Percentiles rank a stretch among this genome's conserved stretches.
Conservation (phyloP, 2,888 invertebrate genomes). For the Lasioglossum morio region DNA sequence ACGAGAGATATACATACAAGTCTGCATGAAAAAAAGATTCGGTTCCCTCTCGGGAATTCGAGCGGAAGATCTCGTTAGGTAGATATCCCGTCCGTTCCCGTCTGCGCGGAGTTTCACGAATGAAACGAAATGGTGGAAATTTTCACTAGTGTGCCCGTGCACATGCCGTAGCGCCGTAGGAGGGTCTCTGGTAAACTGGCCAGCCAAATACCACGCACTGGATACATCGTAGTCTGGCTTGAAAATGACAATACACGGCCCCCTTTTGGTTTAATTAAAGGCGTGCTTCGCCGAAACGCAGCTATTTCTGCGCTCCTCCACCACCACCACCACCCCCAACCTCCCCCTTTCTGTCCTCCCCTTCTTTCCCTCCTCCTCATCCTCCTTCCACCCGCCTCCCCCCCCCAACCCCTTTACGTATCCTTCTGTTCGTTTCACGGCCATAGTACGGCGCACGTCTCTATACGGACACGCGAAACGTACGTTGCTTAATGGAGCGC, state of each 20-base stretch:
- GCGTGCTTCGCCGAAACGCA: slow-evolving; percentile 67
- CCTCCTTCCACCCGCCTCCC: no score
- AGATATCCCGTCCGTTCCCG: slow-evolving; percentile 44
- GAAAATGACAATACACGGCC: slow-evolving; percentile 72
- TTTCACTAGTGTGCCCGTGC: slow-evolving; percentile 60
- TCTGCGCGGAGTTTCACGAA: slow-evolving; percentile 60
- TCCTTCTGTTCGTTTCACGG: slow-evolving; percentile 55
- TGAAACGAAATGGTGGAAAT: slow-evolving; percentile 75
- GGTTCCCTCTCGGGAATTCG: slow-evolving; percentile 52
- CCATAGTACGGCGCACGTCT: slow-evolving; percentile 36
- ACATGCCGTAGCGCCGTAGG: slow-evolving; percentile 17
- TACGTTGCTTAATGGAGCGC: slow-evolving; percentile 72
- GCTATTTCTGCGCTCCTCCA: slow-evolving; percentile 54
- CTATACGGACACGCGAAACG: slow-evolving; percentile 49
- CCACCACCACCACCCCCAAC: background rate
- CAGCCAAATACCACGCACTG: slow-evolving; percentile 48
- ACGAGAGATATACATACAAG: background rate
- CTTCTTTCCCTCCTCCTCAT: background rate
- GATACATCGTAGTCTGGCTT: slow-evolving; percentile 53
- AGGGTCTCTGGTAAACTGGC: slow-evolving; percentile 58
- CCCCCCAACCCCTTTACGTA: slow-evolving; percentile 11
- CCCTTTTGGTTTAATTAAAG: slow-evolving; percentile 78
- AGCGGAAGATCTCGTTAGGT: slow-evolving; percentile 71
- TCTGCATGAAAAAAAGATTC: slow-evolving; percentile 27
- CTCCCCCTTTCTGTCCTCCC: background rate